Base-by-base conservation (phyloP, 1,140 invertebrate species). In the Drosophila auraria region DNA sequence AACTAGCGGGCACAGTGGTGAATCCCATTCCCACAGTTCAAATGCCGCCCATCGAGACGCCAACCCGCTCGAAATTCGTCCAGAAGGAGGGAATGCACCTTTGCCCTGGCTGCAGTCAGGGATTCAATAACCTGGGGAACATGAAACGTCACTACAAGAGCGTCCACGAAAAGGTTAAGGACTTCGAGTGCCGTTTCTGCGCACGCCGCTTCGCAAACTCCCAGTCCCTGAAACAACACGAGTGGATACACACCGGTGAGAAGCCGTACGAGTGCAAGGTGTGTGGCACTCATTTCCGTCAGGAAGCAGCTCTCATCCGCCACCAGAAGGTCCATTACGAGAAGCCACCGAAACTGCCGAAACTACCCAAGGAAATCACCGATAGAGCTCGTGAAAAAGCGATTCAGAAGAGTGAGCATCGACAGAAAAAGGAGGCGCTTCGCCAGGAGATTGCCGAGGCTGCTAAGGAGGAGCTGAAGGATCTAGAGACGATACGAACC, bases 171-270 rank as follows among this genome's bases (percentile, higher is more conserved):
- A 92, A 91, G 54, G 87, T 93, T 7, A 93, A 92, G 64, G 91
- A 93, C 30, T 93, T 92, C 30, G 87, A 87, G 30, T 93, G 92
- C 51, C 80, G 91, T n/a, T 93, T 74, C 61, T 93, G 92, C 64
- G 62, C 87, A 1, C 81, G 82, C 3, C 82, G 87, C 7, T 93
- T 93, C 47, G 92, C 92, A 9, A 93, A 93, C 60, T 92, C 92
- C 0, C 92, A 93, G 30, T 91, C 92, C 0, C 53, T 92, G 1
- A 93, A 93, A 59, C 92, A 93, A 33, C 92, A 93, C 68, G 91
- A 93, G 54, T 93, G 92, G 92, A 92, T 91, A 12, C 92, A 93
- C n/a, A 93, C 92, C 36, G 95, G 95, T 1, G 91, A 92, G 44
- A 92, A 92, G 42, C 91, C 91, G 0, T 82, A 91, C 56, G 86